phyloP scores from a whole-genome alignment of 2,113 vertebrate species.

The Pheucticus melanocephalus region DNA sequence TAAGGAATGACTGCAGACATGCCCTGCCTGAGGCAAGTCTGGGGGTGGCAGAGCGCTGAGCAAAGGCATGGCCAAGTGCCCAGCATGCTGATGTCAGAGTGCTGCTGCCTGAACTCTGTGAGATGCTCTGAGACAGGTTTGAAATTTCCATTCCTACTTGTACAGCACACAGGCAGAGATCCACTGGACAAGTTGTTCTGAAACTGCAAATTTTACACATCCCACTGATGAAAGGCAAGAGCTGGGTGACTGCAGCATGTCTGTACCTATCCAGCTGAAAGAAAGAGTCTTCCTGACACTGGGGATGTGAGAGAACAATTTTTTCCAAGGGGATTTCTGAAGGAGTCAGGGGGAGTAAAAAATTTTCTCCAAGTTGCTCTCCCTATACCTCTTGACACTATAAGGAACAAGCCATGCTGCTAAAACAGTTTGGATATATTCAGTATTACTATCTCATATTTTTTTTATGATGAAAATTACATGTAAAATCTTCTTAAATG shows the following conservation, averaged over 20 bases:
- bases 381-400: background rate
- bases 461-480: background rate
- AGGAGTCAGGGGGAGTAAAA: background rate
- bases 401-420: background rate
- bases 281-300: background rate
- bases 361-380: background rate
- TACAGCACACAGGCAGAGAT: accelerated
- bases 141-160: background rate
- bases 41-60: background rate
- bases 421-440: background rate
- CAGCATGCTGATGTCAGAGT: accelerated
- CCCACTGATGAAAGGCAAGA: background rate
- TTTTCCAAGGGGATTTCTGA: background rate
- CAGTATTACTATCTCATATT: background rate
- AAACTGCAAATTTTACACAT: background rate
- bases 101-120: background rate
- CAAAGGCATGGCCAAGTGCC: background rate
- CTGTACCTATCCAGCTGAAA: background rate
- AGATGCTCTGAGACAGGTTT: background rate
- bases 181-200: background rate
- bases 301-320: background rate
- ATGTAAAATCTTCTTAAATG: background rate
- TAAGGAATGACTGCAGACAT: background rate
- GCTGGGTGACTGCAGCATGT: background rate
- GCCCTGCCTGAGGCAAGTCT: background rate